Conservation (phyloP, 2,797 vertebrate genomes). For the Fistularia commersonii region DNA sequence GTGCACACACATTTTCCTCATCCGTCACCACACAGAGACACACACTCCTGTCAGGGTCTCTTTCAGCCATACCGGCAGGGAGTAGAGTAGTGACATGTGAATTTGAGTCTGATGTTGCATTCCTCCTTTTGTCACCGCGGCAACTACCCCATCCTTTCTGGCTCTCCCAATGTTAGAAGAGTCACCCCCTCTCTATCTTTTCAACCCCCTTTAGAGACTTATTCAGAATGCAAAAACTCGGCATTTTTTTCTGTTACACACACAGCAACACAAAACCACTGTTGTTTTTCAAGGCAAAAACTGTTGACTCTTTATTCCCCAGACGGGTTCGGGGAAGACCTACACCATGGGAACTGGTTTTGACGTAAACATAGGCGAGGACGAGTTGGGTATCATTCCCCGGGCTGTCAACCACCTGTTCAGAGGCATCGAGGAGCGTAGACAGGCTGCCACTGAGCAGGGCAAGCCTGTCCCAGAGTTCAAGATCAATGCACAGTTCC, state of each 20-base stretch:
- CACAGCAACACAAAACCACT: neutral
- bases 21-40: neutral
- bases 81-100: slow-evolving; percentile 29
- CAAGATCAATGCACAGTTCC: slow-evolving; percentile 96
- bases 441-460: slow-evolving; percentile 80
- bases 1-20: slow-evolving; percentile 2
- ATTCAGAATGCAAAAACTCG: neutral
- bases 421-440: slow-evolving; percentile 87
- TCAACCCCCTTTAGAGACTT: neutral
- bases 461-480: slow-evolving; percentile 90
- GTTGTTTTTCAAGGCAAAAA: neutral
- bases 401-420: slow-evolving; percentile 92
- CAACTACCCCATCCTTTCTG: slow-evolving; percentile 32
- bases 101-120: slow-evolving; percentile 55
- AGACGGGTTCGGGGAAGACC: slow-evolving; percentile 97
- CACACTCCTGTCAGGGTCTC: slow-evolving; percentile 25
- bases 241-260: neutral
- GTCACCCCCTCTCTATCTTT: slow-evolving; percentile 14
- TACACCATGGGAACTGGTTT: slow-evolving; percentile 98
- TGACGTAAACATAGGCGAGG: slow-evolving; percentile 86
- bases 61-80: slow-evolving; percentile 32
- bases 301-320: neutral
- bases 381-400: slow-evolving; percentile 91
- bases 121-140: slow-evolving; percentile 63
- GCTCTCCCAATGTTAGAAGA: slow-evolving; percentile 1